Percentiles rank a stretch among this genome's conserved stretches.
Evolutionary conservation across 2,113 vertebrate genomes (phyloP).

Genomic region (Mobula hypostoma): DNA sequence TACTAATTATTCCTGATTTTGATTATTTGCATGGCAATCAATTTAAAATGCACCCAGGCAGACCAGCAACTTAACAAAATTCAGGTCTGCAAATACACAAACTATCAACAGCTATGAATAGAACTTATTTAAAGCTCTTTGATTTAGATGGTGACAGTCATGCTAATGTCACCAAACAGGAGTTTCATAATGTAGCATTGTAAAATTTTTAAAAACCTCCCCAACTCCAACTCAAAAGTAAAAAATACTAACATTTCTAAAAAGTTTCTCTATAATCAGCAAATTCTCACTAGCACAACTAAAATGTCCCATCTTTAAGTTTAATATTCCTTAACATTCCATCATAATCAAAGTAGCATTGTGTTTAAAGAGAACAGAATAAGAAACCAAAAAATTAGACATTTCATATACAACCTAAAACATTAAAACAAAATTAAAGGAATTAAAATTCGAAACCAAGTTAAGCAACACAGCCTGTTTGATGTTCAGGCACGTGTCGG

Average conservation of each 20-base stretch:
- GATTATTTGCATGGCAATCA: neutral
- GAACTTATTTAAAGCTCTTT: neutral
- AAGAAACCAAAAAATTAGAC: neutral
- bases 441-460: neutral
- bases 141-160: neutral
- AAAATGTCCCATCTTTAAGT: neutral
- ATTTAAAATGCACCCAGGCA: neutral
- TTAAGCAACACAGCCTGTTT: neutral
- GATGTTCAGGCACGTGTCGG: neutral
- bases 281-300: neutral
- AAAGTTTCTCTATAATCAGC: neutral
- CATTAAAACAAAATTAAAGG: no score
- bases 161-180: neutral
- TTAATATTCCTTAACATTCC: neutral
- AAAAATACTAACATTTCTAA: neutral
- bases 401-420: no score
- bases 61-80: neutral
- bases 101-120: neutral
- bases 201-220: neutral
- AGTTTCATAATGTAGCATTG: neutral
- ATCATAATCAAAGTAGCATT: neutral
- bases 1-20: neutral
- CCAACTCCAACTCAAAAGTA: neutral
- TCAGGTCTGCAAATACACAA: neutral
- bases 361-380: neutral